phyloP scores from a whole-genome alignment of 2,888 invertebrate species.

The Tinea trinotella region DNA sequence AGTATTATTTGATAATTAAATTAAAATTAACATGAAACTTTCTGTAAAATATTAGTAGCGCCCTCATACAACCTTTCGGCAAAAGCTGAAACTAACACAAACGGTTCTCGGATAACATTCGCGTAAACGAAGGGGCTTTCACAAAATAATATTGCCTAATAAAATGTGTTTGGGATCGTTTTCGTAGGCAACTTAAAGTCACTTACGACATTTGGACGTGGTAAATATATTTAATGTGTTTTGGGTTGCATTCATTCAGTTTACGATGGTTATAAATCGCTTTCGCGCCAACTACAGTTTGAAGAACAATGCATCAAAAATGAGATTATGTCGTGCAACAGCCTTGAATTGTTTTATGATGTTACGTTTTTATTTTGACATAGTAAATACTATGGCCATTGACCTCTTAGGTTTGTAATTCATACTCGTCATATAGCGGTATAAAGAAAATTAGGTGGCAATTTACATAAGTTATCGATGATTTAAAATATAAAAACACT shows the following conservation, averaged over 20 bases:
- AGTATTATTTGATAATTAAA: too few species aligned
- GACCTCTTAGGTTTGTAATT: background rate
- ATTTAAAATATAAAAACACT: too few species aligned
- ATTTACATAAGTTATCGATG: too few species aligned
- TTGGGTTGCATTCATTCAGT: conserved; percentile 34
- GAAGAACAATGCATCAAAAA: conserved; percentile 25
- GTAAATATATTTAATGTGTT: conserved; percentile 29
- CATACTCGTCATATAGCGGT: background rate
- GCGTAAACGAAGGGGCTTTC: conserved; percentile 30
- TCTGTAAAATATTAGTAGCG: conserved; percentile 36
- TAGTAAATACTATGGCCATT: conserved; percentile 1
- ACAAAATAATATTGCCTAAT: conserved; percentile 44
- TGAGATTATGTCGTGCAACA: conserved; percentile 17
- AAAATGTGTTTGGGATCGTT: conserved; percentile 34
- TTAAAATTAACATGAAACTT: too few species aligned
- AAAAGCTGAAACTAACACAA: conserved; percentile 40
- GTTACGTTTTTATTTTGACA: conserved; percentile 8
- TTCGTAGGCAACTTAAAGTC: conserved; percentile 30
- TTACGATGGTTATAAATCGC: conserved; percentile 38
- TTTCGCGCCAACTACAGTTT: conserved; percentile 36
- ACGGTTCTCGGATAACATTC: conserved; percentile 19
- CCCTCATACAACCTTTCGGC: conserved; percentile 30
- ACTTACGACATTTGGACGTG: conserved; percentile 33
- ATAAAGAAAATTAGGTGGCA: too few species aligned
- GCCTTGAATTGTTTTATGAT: conserved; percentile 18